phyloP scores from a whole-genome alignment of 1,140 invertebrate species.

The Hylaeus anthracinus region DNA sequence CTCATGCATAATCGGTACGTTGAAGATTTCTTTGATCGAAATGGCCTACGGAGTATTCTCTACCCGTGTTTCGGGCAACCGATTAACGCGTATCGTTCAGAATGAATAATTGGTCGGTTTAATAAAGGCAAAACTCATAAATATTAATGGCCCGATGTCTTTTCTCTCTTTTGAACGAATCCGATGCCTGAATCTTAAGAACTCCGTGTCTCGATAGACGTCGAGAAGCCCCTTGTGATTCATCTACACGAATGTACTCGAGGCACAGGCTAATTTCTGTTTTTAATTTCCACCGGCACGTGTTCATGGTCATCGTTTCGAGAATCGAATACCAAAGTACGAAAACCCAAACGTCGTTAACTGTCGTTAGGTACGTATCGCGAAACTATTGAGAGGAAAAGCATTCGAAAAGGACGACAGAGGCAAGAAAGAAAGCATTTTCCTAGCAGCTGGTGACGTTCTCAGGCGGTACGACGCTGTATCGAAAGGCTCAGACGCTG shows the following conservation, averaged over 20 bases:
- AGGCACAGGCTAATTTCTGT: background rate
- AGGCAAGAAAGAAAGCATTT: conserved; percentile 12
- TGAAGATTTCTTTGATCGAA: conserved; percentile 23
- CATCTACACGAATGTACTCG: background rate
- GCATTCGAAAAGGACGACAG: background rate
- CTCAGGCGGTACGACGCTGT: conserved; percentile 39
- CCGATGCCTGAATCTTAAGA: conserved; percentile 19
- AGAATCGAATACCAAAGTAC: background rate
- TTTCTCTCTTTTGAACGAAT: conserved; percentile 10
- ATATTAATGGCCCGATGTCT: conserved; percentile 33
- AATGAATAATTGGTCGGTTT: conserved; percentile 37
- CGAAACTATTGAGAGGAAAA: background rate
- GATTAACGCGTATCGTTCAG: conserved; percentile 38
- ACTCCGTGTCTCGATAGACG: conserved; percentile 11
- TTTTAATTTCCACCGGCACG: background rate
- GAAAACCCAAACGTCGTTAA: too few relatives aligned
- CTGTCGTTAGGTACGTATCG: too few relatives aligned
- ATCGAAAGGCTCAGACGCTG: conserved; percentile 18
- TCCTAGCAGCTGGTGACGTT: conserved; percentile 49
- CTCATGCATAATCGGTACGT: conserved; percentile 18
- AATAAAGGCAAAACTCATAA: conserved; percentile 37
- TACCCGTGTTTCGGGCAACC: conserved; percentile 6
- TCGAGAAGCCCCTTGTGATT: background rate
- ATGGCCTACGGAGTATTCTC: background rate
- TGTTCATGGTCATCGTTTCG: background rate